A percentile compares a stretch with the other conserved stretches of the same genome.
Conservation (phyloP, 2,888 invertebrate species). For the Macropis europaea region DNA sequence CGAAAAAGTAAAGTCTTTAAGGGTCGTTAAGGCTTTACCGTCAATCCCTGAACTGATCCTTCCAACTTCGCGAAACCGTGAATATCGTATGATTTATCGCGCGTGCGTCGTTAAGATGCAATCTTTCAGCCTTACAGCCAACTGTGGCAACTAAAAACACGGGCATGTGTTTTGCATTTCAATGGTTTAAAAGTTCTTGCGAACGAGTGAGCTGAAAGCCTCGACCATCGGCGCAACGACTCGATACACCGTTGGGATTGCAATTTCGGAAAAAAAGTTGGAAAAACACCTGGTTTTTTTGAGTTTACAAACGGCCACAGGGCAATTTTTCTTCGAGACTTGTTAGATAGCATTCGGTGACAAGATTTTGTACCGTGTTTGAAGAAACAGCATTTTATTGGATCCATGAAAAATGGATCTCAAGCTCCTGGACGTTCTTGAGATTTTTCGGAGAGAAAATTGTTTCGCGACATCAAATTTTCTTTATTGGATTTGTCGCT, state of each 20-base stretch:
- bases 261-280: neutral
- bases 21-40: neutral
- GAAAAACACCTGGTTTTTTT: neutral
- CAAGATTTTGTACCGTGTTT: neutral
- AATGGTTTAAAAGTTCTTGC: neutral
- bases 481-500: neutral
- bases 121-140: neutral
- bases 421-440: too few relatives aligned
- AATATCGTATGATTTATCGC: neutral
- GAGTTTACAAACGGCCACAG: neutral
- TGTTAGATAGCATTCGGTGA: neutral
- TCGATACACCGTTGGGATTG: conserved; percentile 1
- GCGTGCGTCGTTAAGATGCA: neutral
- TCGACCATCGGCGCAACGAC: neutral
- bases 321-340: neutral
- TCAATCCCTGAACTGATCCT: neutral
- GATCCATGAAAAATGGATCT: neutral
- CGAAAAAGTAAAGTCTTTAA: neutral
- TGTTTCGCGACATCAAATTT: neutral
- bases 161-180: neutral
- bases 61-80: neutral
- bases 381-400: neutral
- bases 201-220: neutral
- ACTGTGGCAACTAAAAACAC: too few relatives aligned
- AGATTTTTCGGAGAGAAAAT: neutral